These are phyloP conservation scores for Platycheirus rosarum DNA, from an alignment of 2,888 invertebrate species.

Conservation along the genomic window DNA sequence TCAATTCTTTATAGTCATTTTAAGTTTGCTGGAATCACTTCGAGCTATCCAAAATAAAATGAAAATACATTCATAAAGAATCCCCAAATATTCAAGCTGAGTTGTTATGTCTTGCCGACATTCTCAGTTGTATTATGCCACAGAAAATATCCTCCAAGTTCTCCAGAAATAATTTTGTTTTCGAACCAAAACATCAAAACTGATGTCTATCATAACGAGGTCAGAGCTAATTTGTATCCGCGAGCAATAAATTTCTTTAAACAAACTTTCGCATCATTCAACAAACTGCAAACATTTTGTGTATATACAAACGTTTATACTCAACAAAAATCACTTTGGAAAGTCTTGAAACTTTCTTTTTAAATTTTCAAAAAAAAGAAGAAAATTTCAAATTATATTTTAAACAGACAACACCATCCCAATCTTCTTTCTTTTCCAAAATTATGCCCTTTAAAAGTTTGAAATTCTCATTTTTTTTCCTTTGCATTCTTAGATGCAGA, in stretches of 20 bases:
- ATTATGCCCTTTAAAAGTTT: background rate
- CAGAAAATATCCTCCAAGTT: no score
- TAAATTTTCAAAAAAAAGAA: background rate
- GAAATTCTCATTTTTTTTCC: slow-evolving; percentile 1
- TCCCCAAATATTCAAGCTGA: no score
- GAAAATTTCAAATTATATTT: slow-evolving; percentile 14
- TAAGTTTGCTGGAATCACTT: no score
- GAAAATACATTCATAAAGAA: no score
- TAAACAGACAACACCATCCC: background rate
- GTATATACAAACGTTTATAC: background rate
- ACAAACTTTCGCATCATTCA: background rate
- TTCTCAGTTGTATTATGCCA: no score
- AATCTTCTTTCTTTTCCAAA: slow-evolving; percentile 11
- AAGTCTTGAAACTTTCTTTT: background rate
- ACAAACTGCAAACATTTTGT: background rate
- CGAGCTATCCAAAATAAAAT: no score
- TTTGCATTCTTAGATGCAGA: background rate
- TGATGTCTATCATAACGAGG: background rate
- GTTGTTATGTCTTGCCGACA: no score
- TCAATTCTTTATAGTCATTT: no score
- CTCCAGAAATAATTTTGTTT: no score
- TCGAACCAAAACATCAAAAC: no score
- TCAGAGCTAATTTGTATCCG: slow-evolving; percentile 18
- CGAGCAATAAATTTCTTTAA: slow-evolving; percentile 7
- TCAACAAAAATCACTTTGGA: slow-evolving; percentile 1